Conservation (phyloP, 2,113 vertebrate genomes). For the Oceanites oceanicus region DNA sequence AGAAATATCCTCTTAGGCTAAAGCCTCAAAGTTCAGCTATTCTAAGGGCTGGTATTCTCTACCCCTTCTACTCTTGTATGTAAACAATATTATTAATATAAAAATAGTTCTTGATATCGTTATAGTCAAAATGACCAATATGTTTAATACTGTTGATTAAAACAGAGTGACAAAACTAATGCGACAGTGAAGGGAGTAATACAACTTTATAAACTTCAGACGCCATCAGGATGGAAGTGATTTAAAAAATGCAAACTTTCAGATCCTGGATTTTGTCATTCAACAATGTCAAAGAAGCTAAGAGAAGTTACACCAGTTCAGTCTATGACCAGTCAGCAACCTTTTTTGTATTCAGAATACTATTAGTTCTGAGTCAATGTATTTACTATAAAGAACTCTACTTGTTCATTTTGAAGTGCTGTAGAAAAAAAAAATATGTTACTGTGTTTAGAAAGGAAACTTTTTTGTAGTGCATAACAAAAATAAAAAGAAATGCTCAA, state of each 20-base stretch:
- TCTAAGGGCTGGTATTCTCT: neutral
- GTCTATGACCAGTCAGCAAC: neutral
- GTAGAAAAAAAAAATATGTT: neutral
- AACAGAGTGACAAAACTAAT: neutral
- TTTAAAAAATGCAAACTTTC: neutral
- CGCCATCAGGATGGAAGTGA: neutral
- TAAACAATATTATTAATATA: neutral
- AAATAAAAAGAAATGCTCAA: neutral
- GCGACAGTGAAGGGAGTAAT: neutral
- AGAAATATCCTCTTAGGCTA: neutral
- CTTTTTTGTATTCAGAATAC: neutral
- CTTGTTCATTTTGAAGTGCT: neutral
- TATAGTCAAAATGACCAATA: neutral
- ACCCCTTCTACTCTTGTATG: neutral
- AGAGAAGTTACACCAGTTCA: neutral
- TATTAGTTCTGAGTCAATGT: neutral
- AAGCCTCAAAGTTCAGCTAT: neutral
- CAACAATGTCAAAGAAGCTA: neutral
- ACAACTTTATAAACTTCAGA: neutral
- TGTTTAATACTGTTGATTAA: rapidly evolving
- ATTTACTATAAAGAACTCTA: neutral
- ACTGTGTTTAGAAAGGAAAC: neutral
- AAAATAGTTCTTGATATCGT: neutral
- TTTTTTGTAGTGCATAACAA: neutral
- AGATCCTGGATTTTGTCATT: neutral